Base-by-base conservation (phyloP, 2,888 invertebrate species). In the Therioaphis trifolii region DNA sequence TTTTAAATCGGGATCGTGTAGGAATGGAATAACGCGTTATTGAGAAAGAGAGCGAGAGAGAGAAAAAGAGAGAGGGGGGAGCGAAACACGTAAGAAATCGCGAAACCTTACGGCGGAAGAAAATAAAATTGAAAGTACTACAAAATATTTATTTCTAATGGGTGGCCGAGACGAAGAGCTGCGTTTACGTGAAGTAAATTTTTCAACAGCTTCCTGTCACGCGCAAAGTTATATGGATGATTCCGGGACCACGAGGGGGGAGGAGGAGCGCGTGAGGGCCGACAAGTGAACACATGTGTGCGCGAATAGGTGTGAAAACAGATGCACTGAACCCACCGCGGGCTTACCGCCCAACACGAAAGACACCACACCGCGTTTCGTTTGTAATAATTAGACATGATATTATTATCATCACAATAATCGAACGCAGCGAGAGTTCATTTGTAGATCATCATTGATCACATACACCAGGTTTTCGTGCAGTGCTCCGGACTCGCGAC, bases 291-390 rank as follows among this genome's bases (percentile, higher is more conserved):
- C 55, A 55, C 21, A 21, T 21, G 71, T 71, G 46, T 80, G 79
- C 71, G 79, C 79, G 58, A 80, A 80, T 80, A 80, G 79, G 79
- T 80, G 79, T 80, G 71, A 80, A 80, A 80, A 80, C 79, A 80
- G 79, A 80, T 71, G 71, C 79, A 58, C 55, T 69, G 21, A 15
- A 35, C 15, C 49, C 21, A 66, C n/a, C 29, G n/a, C 46, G 29
- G 29, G n/a, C 1, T 18, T 21, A 80, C 71, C 71, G 58, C 68
- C 78, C 68, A 68, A 40, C 52, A 2, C 52, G 78, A 68, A 52
- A 68, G n/a, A 71, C 24, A 58, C n/a, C n/a, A n/a, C 27, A 58
- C 43, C 29, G 79, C 79, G 71, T 80, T 80, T 80, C n/a, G 79
- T 58, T 80, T 58, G 71, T 80, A 80, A 80, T n/a, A n/a, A n/a